Base-by-base conservation (phyloP, 37 sponge, comb jelly and placozoan species). In the Ephydatia muelleri region DNA sequence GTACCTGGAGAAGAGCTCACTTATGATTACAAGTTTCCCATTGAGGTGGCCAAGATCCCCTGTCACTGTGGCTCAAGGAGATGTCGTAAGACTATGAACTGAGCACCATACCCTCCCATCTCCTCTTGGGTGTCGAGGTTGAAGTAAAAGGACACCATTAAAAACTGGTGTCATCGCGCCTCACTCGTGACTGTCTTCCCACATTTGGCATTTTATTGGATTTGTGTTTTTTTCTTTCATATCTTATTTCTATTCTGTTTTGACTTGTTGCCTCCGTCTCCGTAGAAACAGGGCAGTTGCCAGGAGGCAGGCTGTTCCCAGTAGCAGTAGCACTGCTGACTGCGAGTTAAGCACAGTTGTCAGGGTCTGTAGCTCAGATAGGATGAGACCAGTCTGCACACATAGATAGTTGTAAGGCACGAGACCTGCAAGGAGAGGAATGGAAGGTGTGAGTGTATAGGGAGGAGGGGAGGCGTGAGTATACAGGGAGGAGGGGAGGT, bases 1-100 rank as follows among this genome's bases (percentile, higher is more conserved):
- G 84, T 93, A 11, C 86, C 87, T 29, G 99, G 99, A 2, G 99
- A 98, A 64, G 99, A 98, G 75, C 80, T 98, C 67, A 96, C 97
- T 6, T 98, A 98, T 64, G 99, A 98, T 78, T 98, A 98, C 91
- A 98, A 98, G 92, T 98, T 98, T 84, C 95, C 99, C 12, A 26
- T 87, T n/a, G 99, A 98, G 39, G 99, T 96, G 25, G 91, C 87
- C 27, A 98, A 98, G 86, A 93, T 98, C 12, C 97, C 97, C 1
- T 98, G 99, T 76, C 70, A 82, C 68, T 98, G 99, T 91, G 91
- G 97, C 0, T 49, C 97, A 0, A 77, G 57, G 34, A 72, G 83
- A 66, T 98, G 99, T 73, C 64, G 95, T 19, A 92, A 91, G 48
- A 78, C 85, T 21, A 57, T 57, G 57, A 57, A 57, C 57, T 57